Evolutionary conservation across 92 coral and sea anemone genomes (phyloP), one percentile per base, ranked within the genome.

Genomic region (Phenganax stokvisi): DNA sequence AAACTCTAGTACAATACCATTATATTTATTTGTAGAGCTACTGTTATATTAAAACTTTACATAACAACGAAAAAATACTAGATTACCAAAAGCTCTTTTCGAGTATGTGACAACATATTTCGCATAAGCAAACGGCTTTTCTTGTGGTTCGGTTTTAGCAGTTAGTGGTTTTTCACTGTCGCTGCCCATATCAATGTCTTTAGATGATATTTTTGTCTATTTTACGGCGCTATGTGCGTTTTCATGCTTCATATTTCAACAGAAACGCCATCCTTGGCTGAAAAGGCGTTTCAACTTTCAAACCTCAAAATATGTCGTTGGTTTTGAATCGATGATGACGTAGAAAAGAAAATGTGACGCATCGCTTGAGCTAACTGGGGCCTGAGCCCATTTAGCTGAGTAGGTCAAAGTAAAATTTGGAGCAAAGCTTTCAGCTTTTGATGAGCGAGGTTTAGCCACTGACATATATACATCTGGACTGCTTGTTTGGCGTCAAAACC

Each of bases 121-220:
- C 5, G 73, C 73, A 11, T 68, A 68, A 2, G 52, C 73, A 68
- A 28, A 11, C 9, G 73, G 73, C 31, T 68, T 29, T 68, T 68
- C 73, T 68, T 25, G 13, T 28, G 73, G 44, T 30, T 68, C 73
- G 53, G 47, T 68, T 28, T 37, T 53, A 3, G 13, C 17, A 29
- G 73, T 68, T 29, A 68, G 73, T 10, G 73, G 73, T 29, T 51
- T 68, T 37, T 30, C 73, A 29, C 73, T 68, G 53, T 30, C 73
- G 8, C 70, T 30, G 44, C 47, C 73, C 73, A 68, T 68, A 30
- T 68, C 54, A 37, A 17, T 28, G 73, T 11, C 73, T 12, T 37
- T 6, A 30, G 53, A 68, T 37, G 47, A 37, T 37, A 5, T 37
- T 37, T 37, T 37, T 37, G 53, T 37, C 11, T 29, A 0, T 30